Conservation (phyloP, 2,113 vertebrate genomes). For the Enhydra lutris region DNA sequence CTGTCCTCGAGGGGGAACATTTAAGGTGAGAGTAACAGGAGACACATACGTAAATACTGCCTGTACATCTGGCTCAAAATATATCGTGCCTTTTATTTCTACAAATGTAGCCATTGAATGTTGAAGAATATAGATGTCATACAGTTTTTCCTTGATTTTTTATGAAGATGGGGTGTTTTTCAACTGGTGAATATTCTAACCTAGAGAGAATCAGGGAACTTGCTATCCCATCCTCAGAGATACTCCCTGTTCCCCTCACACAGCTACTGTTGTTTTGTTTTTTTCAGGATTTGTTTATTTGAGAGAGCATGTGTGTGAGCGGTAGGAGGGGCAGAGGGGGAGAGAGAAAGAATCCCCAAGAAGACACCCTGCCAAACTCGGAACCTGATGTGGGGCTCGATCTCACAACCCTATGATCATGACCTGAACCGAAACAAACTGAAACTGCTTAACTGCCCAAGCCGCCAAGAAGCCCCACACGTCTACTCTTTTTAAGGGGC, state of each 20-base stretch:
- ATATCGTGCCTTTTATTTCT: neutral
- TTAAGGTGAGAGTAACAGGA: neutral
- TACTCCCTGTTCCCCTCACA: neutral
- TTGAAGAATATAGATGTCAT: neutral
- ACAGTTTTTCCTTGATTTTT: neutral
- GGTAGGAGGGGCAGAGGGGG: neutral
- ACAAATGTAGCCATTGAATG: neutral
- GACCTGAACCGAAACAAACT: neutral
- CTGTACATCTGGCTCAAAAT: neutral
- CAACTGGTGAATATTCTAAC: neutral
- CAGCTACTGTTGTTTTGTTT: neutral
- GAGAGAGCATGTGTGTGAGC: neutral
- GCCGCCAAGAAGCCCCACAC: neutral
- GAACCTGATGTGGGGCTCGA: neutral
- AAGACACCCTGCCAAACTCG: neutral
- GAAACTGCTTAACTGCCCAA: neutral
- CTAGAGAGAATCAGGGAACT: neutral
- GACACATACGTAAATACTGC: neutral
- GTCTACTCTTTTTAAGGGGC: neutral
- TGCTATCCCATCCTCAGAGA: neutral
- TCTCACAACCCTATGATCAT: neutral
- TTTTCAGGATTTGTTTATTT: neutral
- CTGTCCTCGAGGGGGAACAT: neutral
- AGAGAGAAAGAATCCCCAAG: neutral
- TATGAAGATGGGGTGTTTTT: neutral